Conservation (phyloP, 2,797 vertebrate genomes). For the Petrocephalus schoutedeni region DNA sequence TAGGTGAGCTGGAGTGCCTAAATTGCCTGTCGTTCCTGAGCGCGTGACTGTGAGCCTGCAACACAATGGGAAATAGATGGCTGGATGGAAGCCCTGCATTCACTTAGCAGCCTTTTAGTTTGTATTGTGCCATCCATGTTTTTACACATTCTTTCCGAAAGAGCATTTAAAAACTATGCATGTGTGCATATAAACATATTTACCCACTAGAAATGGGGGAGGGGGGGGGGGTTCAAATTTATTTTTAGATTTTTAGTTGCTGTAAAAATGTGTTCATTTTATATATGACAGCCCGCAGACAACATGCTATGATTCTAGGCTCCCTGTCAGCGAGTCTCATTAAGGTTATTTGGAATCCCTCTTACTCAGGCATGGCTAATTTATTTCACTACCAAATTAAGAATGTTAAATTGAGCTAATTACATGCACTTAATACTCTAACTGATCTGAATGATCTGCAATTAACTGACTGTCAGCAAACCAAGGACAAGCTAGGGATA, state of each 20-base stretch:
- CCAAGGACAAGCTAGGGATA: conserved; percentile 13
- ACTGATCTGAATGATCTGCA: conserved; percentile 40
- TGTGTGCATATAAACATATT: neutral
- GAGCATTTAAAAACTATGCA: neutral
- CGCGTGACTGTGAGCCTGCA: neutral
- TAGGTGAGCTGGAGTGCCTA: neutral
- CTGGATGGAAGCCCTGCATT: neutral
- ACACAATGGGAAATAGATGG: neutral
- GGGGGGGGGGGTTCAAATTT: neutral
- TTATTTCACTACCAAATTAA: conserved; percentile 37
- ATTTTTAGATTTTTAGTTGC: neutral
- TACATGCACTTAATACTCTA: conserved; percentile 35
- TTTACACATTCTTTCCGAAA: neutral
- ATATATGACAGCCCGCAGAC: neutral
- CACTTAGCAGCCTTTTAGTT: neutral
- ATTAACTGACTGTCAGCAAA: conserved; percentile 28
- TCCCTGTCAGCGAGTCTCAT: neutral
- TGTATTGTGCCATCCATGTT: neutral
- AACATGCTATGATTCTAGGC: neutral
- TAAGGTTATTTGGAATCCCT: neutral
- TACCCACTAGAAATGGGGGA: neutral
- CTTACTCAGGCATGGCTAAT: conserved; percentile 27
- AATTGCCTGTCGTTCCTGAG: neutral
- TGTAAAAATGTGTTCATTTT: neutral
- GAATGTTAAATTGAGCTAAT: conserved; percentile 39